Evolutionary conservation across 2,888 invertebrate species (phyloP).

Genomic region (Hyposoter didymator): DNA sequence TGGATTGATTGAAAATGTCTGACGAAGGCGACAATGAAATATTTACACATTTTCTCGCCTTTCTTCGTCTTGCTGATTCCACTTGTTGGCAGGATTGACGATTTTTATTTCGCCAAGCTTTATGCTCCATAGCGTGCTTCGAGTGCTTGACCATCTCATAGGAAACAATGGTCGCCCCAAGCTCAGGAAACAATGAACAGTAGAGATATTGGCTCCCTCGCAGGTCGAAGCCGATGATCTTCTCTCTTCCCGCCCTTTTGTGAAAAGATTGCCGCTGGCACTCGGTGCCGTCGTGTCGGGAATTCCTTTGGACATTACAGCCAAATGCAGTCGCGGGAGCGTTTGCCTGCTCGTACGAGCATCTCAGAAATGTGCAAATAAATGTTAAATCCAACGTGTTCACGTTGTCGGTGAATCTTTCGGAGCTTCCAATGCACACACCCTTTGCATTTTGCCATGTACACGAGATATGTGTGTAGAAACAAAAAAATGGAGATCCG

Average conservation of each 20-base stretch:
- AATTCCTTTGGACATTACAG: conserved; percentile 64
- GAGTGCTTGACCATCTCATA: conserved; percentile 40
- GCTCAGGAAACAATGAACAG: conserved; percentile 56
- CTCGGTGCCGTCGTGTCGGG: conserved; percentile 47
- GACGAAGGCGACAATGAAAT: background rate
- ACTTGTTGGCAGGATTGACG: background rate
- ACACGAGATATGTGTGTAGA: conserved; percentile 1
- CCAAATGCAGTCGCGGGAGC: conserved; percentile 50
- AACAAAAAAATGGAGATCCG: background rate
- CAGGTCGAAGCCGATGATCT: conserved; percentile 47
- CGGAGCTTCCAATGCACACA: conserved; percentile 40
- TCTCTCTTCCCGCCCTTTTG: conserved; percentile 15
- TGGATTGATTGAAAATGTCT: background rate
- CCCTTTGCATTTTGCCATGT: conserved; percentile 23
- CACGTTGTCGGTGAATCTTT: conserved; percentile 56
- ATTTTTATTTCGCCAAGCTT: conserved; percentile 13
- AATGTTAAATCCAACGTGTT: conserved; percentile 73
- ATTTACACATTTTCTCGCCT: background rate
- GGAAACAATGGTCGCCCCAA: conserved; percentile 49
- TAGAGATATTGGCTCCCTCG: conserved; percentile 47
- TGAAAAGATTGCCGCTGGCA: conserved; percentile 56
- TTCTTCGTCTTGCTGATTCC: background rate
- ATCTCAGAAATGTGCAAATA: conserved; percentile 76
- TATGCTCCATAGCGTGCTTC: background rate
- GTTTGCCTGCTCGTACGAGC: conserved; percentile 64